phyloP scores from a whole-genome alignment of 92 coral and sea anemone genomes.

The Siderastrea siderea region DNA sequence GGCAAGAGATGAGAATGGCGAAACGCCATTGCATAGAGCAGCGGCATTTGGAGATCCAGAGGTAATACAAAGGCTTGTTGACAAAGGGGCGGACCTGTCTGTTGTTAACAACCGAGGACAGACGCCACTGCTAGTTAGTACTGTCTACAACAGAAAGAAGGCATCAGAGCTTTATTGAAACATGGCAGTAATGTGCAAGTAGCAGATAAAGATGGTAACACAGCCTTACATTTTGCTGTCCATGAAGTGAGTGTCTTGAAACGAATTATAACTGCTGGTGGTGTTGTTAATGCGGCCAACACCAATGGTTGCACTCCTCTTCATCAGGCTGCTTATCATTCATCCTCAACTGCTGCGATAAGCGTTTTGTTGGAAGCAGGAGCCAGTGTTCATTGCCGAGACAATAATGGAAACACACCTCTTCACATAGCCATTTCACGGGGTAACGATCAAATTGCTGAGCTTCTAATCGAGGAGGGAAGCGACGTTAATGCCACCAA shows the following conservation, averaged over 20 bases:
- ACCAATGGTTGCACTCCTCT: neutral
- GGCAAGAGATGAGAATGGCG: constrained; percentile 37
- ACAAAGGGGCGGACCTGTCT: constrained; percentile 49
- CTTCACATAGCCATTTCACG: constrained; percentile 10
- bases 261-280: too few relatives aligned
- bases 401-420: constrained; percentile 14
- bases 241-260: too few relatives aligned
- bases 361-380: constrained; percentile 1
- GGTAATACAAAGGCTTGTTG: constrained; percentile 58
- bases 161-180: neutral
- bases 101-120: constrained; percentile 51
- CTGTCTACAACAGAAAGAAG: neutral
- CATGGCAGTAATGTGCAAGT: neutral
- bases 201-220: constrained; percentile 10
- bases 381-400: constrained; percentile 14
- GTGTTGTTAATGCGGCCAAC: too few relatives aligned
- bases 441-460: constrained; percentile 7
- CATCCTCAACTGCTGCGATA: neutral
- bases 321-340: too few relatives aligned
- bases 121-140: constrained; percentile 47
- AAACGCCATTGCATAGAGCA: constrained; percentile 75
- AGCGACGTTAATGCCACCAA: constrained; percentile 8
- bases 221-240: constrained; percentile 9
- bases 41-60: constrained; percentile 41
- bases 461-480: constrained; percentile 2